These are phyloP conservation scores for Formica exsecta DNA, from an alignment of 1,140 invertebrate genomes.

Conservation along the genomic window DNA sequence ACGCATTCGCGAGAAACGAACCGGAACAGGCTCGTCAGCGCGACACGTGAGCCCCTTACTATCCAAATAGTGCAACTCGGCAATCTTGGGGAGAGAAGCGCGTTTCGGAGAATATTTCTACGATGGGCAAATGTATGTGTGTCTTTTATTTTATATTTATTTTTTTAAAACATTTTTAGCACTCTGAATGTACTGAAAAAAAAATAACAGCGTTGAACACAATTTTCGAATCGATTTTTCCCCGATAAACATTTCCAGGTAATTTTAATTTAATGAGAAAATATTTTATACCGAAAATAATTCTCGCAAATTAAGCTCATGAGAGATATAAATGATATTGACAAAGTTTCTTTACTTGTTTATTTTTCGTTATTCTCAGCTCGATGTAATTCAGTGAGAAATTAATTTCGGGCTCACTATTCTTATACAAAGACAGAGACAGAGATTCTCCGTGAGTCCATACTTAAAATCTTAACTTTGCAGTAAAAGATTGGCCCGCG, in stretches of 20 bases:
- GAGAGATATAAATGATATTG: not conserved
- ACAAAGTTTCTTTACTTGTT: not conserved
- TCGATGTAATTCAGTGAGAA: not conserved
- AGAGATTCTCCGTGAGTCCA: not conserved
- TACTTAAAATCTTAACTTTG: conserved; percentile 1
- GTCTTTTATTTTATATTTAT: not conserved
- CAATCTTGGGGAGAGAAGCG: not conserved
- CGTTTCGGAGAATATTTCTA: not conserved
- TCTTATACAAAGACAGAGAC: not conserved
- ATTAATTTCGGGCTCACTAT: not conserved
- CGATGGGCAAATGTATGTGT: not conserved
- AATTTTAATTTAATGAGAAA: not conserved
- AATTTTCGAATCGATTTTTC: not conserved
- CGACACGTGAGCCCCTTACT: conserved; percentile 19
- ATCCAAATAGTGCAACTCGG: not conserved
- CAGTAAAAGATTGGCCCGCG: conserved; percentile 12
- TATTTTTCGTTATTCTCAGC: not conserved
- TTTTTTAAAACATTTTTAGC: not conserved
- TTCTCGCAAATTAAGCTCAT: not conserved
- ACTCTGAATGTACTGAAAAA: not conserved
- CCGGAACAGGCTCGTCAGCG: conserved; percentile 43
- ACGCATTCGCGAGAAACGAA: conserved; percentile 68
- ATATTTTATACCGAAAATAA: not conserved
- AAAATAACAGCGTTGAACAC: not conserved
- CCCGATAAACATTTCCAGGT: not conserved